Evolutionary conservation across 2,888 invertebrate genomes (phyloP), one percentile per base, ranked within the genome.

Genomic region (Acanthosepion esculentum): DNA sequence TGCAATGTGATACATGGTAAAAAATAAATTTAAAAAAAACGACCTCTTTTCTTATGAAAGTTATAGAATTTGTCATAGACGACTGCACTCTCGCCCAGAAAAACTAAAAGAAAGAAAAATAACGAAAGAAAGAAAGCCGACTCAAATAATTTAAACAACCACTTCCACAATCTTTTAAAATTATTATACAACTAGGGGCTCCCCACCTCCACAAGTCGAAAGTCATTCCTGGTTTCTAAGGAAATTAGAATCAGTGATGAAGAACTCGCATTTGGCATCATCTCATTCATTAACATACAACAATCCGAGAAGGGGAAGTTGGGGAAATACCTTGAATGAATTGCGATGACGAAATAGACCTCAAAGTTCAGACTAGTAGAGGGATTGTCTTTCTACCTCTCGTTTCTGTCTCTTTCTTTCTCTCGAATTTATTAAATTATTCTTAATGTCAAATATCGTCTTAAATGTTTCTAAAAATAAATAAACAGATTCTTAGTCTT

Each of bases 321-420:
- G 78, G 78, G 78, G 78, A 78, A 59, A 78, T 78, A 78, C 78
- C 78, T 78, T n/a, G 78, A 78, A 78, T 78, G 78, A n/a, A n/a
- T 78, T 78, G 78, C 78, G n/a, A 78, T 78, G 78, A 78, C 78
- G 78, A 78, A 78, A 78, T 33, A 78, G 29, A 78, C 15, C n/a
- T 78, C n/a, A 78, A 64, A 64, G 5, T n/a, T n/a, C 78, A 78
- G n/a, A 78, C 15, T n/a, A n/a, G 78, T n/a, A n/a, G 59, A 59
- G 59, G 7, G 59, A 5, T 7, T 59, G 23, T 50, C 23, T n/a
- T 5, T 12, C n/a, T n/a, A 10, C 7, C n/a, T 15, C n/a, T 78
- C 8, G n/a, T n/a, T n/a, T 15, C 33, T 15, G 15, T 2, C 8
- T n/a, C 78, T 78, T n/a, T 33, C 12, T 33, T n/a, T 78, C 10